Conservation (phyloP, 2,888 invertebrate species). For the Nemotelus nigrinus region DNA sequence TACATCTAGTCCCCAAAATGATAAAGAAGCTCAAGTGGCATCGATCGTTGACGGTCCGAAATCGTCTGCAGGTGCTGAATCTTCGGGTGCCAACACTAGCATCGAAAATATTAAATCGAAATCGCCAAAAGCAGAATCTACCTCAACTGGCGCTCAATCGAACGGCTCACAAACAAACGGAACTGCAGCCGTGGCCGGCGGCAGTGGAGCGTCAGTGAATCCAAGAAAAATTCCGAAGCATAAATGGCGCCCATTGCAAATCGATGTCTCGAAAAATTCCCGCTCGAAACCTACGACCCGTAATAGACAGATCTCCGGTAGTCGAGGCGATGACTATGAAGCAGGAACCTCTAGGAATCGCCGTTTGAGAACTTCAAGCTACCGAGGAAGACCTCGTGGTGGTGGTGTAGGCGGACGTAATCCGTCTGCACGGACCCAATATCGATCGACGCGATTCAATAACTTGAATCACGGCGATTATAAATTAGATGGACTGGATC, state of each 20-base stretch:
- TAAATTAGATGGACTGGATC: slow-evolving; percentile 58
- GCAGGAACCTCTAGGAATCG: slow-evolving; percentile 59
- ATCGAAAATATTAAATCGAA: slow-evolving; percentile 3
- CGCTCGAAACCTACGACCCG: slow-evolving; percentile 71
- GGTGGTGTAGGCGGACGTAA: slow-evolving; percentile 67
- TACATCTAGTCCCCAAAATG: slow-evolving; percentile 34
- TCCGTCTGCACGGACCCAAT: slow-evolving; percentile 54
- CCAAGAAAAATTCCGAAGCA: slow-evolving; percentile 68
- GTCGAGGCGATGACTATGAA: slow-evolving; percentile 60
- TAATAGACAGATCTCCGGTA: slow-evolving; percentile 58
- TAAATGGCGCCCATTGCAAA: slow-evolving; percentile 92
- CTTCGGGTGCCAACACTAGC: neutral
- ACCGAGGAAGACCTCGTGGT: slow-evolving; percentile 62
- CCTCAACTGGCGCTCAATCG: neutral
- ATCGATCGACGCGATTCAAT: slow-evolving; percentile 36
- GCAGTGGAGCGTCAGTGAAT: slow-evolving; percentile 37
- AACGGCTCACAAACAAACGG: neutral
- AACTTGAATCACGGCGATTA: slow-evolving; percentile 60
- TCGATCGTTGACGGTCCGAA: neutral
- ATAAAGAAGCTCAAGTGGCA: slow-evolving; percentile 37
- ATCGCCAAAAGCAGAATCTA: slow-evolving; percentile 9
- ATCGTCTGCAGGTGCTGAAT: slow-evolving; percentile 1
- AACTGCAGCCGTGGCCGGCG: neutral
- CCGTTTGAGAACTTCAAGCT: slow-evolving; percentile 61
- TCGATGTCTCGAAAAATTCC: slow-evolving; percentile 78